Evolutionary conservation across 2,113 vertebrate species (phyloP).

Genomic region (Fregata magnificens): DNA sequence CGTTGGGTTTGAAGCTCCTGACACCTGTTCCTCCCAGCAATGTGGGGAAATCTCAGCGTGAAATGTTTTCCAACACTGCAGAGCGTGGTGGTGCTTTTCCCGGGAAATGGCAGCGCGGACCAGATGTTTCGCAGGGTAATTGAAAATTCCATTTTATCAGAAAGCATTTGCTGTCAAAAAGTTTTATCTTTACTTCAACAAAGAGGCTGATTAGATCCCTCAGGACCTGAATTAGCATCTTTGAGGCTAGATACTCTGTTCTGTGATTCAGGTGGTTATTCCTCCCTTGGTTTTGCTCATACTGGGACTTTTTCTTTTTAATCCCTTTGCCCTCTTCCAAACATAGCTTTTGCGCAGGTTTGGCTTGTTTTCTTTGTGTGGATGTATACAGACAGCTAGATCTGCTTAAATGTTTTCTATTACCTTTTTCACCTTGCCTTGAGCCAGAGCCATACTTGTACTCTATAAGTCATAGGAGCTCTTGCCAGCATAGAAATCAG

Average conservation of each 20-base stretch:
- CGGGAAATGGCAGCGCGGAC: conserved; percentile 41
- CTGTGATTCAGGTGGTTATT: conserved; percentile 77
- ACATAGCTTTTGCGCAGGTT: conserved; percentile 13
- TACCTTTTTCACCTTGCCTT: conserved; percentile 27
- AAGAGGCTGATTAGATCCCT: conserved; percentile 79
- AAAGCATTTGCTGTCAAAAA: conserved; percentile 80
- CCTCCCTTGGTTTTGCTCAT: conserved; percentile 61
- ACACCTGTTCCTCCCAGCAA: background rate
- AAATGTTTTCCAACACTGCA: conserved; percentile 55
- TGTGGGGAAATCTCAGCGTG: conserved; percentile 9
- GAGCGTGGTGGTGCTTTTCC: conserved; percentile 2
- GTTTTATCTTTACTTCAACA: conserved; percentile 82
- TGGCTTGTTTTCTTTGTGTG: conserved; percentile 29
- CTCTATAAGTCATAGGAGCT: background rate
- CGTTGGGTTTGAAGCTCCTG: background rate
- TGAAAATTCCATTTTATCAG: conserved; percentile 84
- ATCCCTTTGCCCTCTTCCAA: conserved; percentile 48
- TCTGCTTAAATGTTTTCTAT: background rate
- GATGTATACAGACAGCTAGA: background rate
- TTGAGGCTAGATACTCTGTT: conserved; percentile 70
- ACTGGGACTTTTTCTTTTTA: conserved; percentile 6
- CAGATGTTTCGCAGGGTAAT: conserved; percentile 78
- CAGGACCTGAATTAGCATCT: conserved; percentile 78
- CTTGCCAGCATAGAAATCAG: background rate
- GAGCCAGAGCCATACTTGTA: background rate